Conservation (phyloP, 2,113 vertebrate species). For the Gymnarchus niloticus region DNA sequence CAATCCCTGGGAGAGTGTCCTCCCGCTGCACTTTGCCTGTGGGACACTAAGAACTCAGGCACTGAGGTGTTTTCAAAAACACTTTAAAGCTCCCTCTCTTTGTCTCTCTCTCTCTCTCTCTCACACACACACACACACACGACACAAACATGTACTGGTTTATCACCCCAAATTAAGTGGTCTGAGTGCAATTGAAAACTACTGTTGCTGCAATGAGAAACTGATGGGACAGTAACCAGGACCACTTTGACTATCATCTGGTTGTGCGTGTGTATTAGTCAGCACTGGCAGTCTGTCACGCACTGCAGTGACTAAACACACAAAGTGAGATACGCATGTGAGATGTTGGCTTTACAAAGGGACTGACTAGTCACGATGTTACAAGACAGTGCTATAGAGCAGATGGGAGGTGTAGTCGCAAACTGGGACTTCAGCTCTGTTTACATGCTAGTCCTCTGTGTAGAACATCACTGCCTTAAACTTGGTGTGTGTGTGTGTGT, state of each 20-base stretch:
- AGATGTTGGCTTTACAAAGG: not conserved
- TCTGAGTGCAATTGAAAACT: not conserved
- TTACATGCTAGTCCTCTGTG: not conserved
- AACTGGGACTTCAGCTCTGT: not conserved
- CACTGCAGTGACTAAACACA: not conserved
- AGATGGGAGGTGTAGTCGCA: not conserved
- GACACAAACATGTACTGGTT: not conserved
- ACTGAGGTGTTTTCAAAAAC: conserved; percentile 40
- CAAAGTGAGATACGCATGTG: not conserved
- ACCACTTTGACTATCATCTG: not conserved
- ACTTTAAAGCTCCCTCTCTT: conserved; percentile 1
- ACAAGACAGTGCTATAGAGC: too few relatives aligned
- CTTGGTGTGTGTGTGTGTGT: not conserved
- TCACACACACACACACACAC: conserved; percentile 21
- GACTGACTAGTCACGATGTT: not conserved
- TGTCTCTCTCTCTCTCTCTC: conserved; percentile 20
- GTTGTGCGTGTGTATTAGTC: not conserved
- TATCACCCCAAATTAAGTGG: not conserved
- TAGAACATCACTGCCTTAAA: not conserved
- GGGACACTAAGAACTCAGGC: conserved; percentile 43
- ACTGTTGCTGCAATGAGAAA: not conserved
- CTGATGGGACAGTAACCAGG: not conserved
- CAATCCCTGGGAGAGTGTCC: not conserved
- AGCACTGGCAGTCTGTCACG: not conserved
- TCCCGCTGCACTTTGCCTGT: conserved; percentile 29